Evolutionary conservation across 2,888 invertebrate genomes (phyloP), one percentile per base, ranked within the genome.

Genomic region (Caenorhabditis panamensis): DNA sequence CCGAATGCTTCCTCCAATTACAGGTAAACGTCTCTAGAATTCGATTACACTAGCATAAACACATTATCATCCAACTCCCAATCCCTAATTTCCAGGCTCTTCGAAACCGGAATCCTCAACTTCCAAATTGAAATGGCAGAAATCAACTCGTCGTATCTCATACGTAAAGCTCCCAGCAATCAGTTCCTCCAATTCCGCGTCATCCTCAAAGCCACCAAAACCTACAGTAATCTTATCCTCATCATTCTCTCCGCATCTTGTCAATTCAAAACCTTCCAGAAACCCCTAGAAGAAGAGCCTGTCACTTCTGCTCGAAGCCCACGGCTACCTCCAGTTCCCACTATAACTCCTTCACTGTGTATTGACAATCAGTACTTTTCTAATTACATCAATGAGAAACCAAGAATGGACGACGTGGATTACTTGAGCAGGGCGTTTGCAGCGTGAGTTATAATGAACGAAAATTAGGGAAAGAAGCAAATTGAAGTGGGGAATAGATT

Each of bases 341-440:
- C 69, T 13, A 69, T 77, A 3, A 69, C 62, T 24, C 77, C 77
- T 0, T 64, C 77, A 5, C 24, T 77, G 9, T 77, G 77, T 41
- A 77, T 77, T 18, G 77, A 77, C 26, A 77, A 64, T 64, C 77
- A 64, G 16, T 69, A 77, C 37, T 77, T 77, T 49, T 6, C 63
- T 0, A 77, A 77, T 64, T 77, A 69, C 44, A 53, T 64, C 41
- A 64, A 41, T 58, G 69, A 69, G 8, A 56, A 56, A n/a, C 69
- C 69, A 9, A 63, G 37, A 18, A 41, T 58, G 58, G 44, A 77
- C 44, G 62, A 68, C 49, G 77, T 77, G 1, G 69, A 69, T 9
- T 77, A 77, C 26, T 37, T 77, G 77, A 64, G 58, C 9, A 58
- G 64, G 20, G 69, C 77, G 1, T 77, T 76, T 44, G 51, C 31